Conservation (phyloP, 2,888 invertebrate species). For the Cordylochernes scorpioides region DNA sequence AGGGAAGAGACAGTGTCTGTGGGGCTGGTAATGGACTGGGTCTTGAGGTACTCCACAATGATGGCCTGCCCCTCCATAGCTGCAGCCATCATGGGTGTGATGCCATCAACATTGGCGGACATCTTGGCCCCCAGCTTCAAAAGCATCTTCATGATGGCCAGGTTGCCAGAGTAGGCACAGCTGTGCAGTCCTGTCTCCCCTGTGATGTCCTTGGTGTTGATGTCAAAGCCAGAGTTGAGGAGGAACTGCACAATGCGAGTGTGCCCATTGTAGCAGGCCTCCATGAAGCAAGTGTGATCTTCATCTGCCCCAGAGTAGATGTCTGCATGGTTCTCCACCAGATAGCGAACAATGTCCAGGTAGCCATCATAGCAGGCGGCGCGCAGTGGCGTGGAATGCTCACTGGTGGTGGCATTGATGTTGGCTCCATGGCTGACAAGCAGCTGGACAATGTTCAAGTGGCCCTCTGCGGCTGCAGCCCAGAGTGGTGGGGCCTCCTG, state of each 20-base stretch:
- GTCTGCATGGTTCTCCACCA: conserved; percentile 73
- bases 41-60: conserved; percentile 72
- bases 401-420: conserved; percentile 76
- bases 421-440: conserved; percentile 58
- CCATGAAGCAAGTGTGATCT: conserved; percentile 92
- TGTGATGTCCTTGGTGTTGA: too few relatives aligned
- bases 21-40: conserved; percentile 36
- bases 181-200: conserved; percentile 87
- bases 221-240: conserved; percentile 55
- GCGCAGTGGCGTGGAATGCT: conserved; percentile 74
- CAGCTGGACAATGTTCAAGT: conserved; percentile 54
- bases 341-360: conserved; percentile 69
- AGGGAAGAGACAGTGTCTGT: conserved; percentile 52
- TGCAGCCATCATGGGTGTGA: conserved; percentile 81
- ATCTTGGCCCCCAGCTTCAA: conserved; percentile 63
- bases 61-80: conserved; percentile 65
- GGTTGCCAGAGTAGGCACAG: conserved; percentile 79
- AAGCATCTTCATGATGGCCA: conserved; percentile 68
- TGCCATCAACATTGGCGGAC: conserved; percentile 80
- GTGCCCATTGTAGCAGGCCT: conserved; percentile 87
- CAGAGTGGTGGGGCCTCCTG: conserved; percentile 86
- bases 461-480: conserved; percentile 92
- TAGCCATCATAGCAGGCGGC: conserved; percentile 95
- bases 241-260: conserved; percentile 66
- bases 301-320: conserved; percentile 85